These are phyloP conservation scores for Paradoxurus hermaphroditus DNA, from an alignment of 2,113 vertebrate species.

Conservation along the genomic window DNA sequence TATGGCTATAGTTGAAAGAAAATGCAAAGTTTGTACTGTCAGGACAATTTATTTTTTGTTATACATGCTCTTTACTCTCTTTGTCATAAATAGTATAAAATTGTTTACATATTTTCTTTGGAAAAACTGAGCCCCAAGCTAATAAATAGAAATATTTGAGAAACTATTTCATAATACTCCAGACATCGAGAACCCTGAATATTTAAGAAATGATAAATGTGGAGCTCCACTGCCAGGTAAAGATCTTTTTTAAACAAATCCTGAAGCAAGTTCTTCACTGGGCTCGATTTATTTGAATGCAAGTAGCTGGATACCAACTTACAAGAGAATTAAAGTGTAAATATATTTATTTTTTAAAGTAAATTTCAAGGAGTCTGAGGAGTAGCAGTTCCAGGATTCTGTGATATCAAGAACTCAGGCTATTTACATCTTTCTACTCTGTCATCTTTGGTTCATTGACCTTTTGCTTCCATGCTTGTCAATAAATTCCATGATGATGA, in stretches of 20 bases:
- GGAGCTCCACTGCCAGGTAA: background rate
- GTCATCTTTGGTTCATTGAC: background rate
- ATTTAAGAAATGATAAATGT: background rate
- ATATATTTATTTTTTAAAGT: background rate
- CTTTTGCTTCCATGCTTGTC: background rate
- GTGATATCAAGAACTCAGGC: background rate
- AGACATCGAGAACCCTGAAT: background rate
- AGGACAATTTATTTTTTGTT: background rate
- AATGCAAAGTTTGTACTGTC: background rate
- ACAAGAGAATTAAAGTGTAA: background rate
- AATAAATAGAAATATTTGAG: conserved; percentile 16
- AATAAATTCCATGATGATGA: background rate
- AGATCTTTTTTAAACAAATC: background rate
- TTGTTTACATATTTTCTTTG: background rate
- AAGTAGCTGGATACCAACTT: background rate
- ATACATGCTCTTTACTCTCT: background rate
- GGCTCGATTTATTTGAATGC: background rate
- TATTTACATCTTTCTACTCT: background rate
- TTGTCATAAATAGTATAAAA: background rate
- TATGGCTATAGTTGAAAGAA: background rate
- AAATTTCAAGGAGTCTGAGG: background rate
- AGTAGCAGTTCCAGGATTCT: background rate
- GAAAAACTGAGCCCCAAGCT: background rate
- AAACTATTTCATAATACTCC: background rate
- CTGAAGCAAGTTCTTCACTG: conserved; percentile 10